Evolutionary conservation across 2,888 invertebrate species (phyloP), one percentile per base, ranked within the genome.

Genomic region (Eledona agricola): DNA sequence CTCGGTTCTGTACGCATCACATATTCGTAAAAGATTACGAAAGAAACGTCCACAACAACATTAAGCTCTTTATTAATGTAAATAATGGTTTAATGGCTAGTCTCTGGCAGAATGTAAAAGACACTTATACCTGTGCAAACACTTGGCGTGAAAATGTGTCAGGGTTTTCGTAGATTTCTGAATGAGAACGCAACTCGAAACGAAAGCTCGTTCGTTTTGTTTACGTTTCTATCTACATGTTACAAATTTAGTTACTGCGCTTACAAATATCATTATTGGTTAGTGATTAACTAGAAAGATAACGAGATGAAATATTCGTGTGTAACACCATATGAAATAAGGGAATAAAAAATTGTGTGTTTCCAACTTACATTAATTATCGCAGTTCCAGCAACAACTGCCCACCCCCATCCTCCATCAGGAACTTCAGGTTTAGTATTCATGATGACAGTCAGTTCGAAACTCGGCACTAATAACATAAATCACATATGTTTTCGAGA

Each of bases 391-490:
- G 93, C 87, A 47, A 95, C 95, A 42, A 96, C 91, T 77, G 89
- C 82, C 93, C 94, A 95, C 0, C 95, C 95, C 95, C 95, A 96
- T 10, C 95, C 96, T 1, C 95, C 94, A 73, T 95, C 94, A 0
- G 91, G 92, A 19, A 38, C 38, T 26, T 22, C 20, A 11, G 4
- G 10, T 49, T 49, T 25, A 29, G 42, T n/a, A 17, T 28, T 26
- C 54, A 54, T 54, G 20, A 20, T 49, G 22, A 37, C 25, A n/a
- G 35, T 20, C 5, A 15, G 34, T 11, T 25, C 12, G 15, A 20
- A 11, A 37, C 29, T 37, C 9, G 7, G 19, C 16, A 16, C 35
- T 45, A 45, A 35, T 46, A 37, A 38, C 46, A 40, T 47, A 47
- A 46, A 52, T 52, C 52, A 52, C 51, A 25, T 16, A 34, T 20